Percentiles rank a stretch among this genome's conserved stretches.
Evolutionary conservation across 2,888 invertebrate genomes (phyloP).

Genomic region (Meghimatium bilineatum): DNA sequence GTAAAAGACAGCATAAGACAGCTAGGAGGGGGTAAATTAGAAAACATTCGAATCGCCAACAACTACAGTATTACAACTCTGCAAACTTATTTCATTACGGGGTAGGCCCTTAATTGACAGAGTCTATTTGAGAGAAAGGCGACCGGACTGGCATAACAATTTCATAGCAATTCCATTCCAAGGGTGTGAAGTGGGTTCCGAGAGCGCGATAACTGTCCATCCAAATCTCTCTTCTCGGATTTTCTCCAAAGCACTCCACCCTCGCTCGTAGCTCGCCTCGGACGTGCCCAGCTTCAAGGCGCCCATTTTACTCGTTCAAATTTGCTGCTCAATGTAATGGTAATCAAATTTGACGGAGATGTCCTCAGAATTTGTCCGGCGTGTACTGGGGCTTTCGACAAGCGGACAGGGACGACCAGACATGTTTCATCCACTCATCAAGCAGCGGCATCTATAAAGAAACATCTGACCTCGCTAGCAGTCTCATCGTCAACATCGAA

Average conservation of each 20-base stretch:
- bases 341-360: slow-evolving; percentile 41
- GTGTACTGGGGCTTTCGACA: slow-evolving; percentile 1
- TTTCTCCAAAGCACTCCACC: slow-evolving; percentile 30
- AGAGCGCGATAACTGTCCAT: slow-evolving; percentile 48
- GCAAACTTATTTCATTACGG: slow-evolving; percentile 44
- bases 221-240: slow-evolving; percentile 42
- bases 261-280: slow-evolving; percentile 31
- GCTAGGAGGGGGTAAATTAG: slow-evolving; percentile 28
- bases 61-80: slow-evolving; percentile 22
- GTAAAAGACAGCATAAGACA: slow-evolving; percentile 8
- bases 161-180: slow-evolving; percentile 35
- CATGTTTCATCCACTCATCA: slow-evolving; percentile 4
- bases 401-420: slow-evolving; percentile 14
- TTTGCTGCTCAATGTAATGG: slow-evolving; percentile 46
- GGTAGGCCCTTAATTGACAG: slow-evolving; percentile 47
- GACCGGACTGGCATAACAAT: slow-evolving; percentile 44
- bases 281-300: slow-evolving; percentile 38
- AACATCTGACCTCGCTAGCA: slow-evolving; percentile 8
- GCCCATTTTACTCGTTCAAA: slow-evolving; percentile 43
- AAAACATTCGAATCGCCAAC: slow-evolving; percentile 21
- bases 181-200: slow-evolving; percentile 34
- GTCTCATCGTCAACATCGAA: background rate
- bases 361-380: slow-evolving; percentile 36
- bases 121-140: slow-evolving; percentile 39
- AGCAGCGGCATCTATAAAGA: background rate